Evolutionary conservation across 2,888 invertebrate genomes (phyloP), one percentile per base, ranked within the genome.

Genomic region (Temnothorax unifasciatus): DNA sequence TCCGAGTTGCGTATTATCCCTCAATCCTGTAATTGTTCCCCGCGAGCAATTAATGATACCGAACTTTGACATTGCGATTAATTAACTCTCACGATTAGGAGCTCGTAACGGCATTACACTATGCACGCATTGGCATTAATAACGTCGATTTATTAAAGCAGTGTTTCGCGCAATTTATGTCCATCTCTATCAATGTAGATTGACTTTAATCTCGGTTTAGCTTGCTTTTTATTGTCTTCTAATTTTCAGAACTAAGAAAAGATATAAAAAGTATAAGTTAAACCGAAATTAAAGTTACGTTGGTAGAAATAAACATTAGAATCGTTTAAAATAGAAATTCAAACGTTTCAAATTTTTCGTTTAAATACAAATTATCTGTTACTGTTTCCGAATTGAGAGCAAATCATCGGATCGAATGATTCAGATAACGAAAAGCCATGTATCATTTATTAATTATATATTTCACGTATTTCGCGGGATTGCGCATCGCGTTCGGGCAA

Each of bases 61-160:
- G 29, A 68, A 68, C 11, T 38, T 11, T 18, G 38, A 44, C 41
- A 64, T 64, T 18, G 73, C 41, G 21, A 57, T 57, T 73, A 25
- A 73, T 38, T 52, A 71, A 71, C n/a, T 52, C 34, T 52, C n/a
- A 21, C 15, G 34, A 34, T 71, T 52, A 71, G 9, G 13, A 29
- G 29, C 15, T 52, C n/a, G 29, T 52, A 34, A 38, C 1, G 13
- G 38, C 15, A 29, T 29, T 29, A 29, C 29, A 3, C 29, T 29
- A 29, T 29, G 29, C 29, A 29, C 29, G 29, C 29, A 41, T 41
- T 6, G 15, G 15, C 11, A 11, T 5, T 47, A 25, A 41, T 38
- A 18, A 41, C 1, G 18, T 57, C 44, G 44, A 73, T 73, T 73
- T 73, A 57, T 57, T 15, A 13, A 73, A 41, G 11, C 3, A 50